Base-by-base conservation (phyloP, 1,140 invertebrate genomes). In the Ceratosolen fusciceps region DNA sequence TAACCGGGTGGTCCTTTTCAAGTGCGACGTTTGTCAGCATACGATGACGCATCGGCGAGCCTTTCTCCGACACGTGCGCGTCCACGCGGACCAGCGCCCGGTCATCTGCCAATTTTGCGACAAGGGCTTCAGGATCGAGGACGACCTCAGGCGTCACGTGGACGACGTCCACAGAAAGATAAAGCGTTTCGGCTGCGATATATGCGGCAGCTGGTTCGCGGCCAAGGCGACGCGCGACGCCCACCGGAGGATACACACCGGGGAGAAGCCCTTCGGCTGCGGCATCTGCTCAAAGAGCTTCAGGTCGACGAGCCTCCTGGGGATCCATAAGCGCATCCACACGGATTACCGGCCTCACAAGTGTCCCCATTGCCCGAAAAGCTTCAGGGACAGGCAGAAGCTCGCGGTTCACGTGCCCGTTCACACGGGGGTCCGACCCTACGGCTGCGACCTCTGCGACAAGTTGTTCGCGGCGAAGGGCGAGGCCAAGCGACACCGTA, bases 191-290 rank as follows among this genome's bases (percentile, higher is more conserved):
- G 67, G 82, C 0, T 92, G 91, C 75, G 88, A 90, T 14, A 83
- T 89, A 21, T 90, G 89, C 54, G n/a, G n/a, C n/a, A n/a, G n/a
- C n/a, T n/a, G n/a, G n/a, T n/a, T n/a, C n/a, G n/a, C n/a, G 86
- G 88, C 85, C 26, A 93, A 93, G 83, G 91, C 90, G 0, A 91
- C 92, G 4, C 85, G 92, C 72, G 92, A 93, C 0, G 92, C 93
- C 82, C 93, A 94, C 83, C 90, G 92, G 84, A 92, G 93, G 83
- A 93, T 92, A 29, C 93, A 94, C 75, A 93, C 93, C 0, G 91
- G 93, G 26, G 91, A 92, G 81, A 91, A 93, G 43, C 93, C 93
- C 0, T 94, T 92, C 80, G 88, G 91, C 10, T 94, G 93, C 80
- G 91, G 93, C 68, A 85, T 91, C 68, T 94, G 93, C 77, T 92